Evolutionary conservation across 2,797 vertebrate genomes (phyloP).

Genomic region (Oryzias sinensis): DNA sequence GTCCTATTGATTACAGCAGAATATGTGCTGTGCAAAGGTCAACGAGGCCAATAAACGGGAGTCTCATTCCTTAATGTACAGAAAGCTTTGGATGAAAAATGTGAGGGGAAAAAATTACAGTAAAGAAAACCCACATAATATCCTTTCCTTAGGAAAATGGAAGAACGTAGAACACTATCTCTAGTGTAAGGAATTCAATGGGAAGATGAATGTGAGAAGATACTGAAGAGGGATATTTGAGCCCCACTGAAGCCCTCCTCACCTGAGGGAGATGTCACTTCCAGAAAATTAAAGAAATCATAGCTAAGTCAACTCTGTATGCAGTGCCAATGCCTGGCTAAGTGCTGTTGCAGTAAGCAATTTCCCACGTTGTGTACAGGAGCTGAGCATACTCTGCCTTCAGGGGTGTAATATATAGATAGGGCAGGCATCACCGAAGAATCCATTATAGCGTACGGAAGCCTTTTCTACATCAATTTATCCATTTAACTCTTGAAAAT

Average conservation of each 20-base stretch:
- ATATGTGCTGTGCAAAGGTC: constrained; percentile 56
- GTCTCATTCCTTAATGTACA: constrained; percentile 39
- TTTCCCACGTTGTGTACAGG: constrained; percentile 76
- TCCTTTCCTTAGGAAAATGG: not conserved
- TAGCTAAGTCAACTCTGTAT: constrained; percentile 77
- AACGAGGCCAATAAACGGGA: constrained; percentile 52
- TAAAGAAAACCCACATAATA: constrained; percentile 19
- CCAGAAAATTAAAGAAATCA: constrained; percentile 78
- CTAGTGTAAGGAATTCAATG: constrained; percentile 20
- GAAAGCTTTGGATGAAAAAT: constrained; percentile 32
- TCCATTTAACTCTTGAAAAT: constrained; percentile 75
- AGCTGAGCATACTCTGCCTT: constrained; percentile 73
- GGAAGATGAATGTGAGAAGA: constrained; percentile 24
- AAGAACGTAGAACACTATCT: constrained; percentile 6
- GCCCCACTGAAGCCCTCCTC: constrained; percentile 43
- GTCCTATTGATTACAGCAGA: constrained; percentile 63
- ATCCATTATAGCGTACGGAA: constrained; percentile 76
- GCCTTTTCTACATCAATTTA: constrained; percentile 74
- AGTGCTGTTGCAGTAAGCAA: constrained; percentile 77
- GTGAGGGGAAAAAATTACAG: constrained; percentile 28
- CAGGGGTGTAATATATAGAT: constrained; percentile 80
- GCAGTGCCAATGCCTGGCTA: constrained; percentile 67
- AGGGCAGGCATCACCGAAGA: constrained; percentile 72
- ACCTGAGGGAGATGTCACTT: constrained; percentile 72
- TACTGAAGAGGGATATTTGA: constrained; percentile 44